Evolutionary conservation across 1,140 invertebrate genomes (phyloP).

Genomic region (Oryctes rhinoceros): DNA sequence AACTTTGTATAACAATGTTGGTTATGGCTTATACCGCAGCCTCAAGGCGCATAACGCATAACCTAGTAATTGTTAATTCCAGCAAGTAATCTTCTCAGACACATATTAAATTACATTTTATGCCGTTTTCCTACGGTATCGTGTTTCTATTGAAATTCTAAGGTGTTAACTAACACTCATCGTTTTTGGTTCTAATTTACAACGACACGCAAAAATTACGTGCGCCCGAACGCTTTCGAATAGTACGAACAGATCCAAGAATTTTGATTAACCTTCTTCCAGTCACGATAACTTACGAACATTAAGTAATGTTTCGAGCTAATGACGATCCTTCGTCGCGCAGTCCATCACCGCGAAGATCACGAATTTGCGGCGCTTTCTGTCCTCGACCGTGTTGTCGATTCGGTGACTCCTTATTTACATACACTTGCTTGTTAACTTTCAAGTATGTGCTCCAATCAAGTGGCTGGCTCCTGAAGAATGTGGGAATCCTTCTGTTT

Average conservation of each 20-base stretch:
- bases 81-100: neutral
- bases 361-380: conserved; percentile 36
- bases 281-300: conserved; percentile 12
- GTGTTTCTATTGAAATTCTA: conserved; percentile 19
- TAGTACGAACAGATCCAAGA: neutral
- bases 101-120: conserved; percentile 11
- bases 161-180: neutral
- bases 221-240: neutral
- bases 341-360: conserved; percentile 18
- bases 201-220: neutral
- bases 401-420: conserved; percentile 41
- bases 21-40: too few species aligned
- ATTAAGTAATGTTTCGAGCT: conserved; percentile 19
- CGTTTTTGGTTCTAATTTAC: conserved; percentile 1
- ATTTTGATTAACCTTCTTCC: conserved; percentile 9
- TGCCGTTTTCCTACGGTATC: neutral
- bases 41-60: neutral
- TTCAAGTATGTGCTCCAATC: conserved; percentile 43
- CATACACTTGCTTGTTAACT: conserved; percentile 43
- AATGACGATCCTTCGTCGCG: neutral
- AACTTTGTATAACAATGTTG: too few species aligned
- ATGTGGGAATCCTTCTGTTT: conserved; percentile 41
- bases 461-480: conserved; percentile 40
- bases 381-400: conserved; percentile 12
- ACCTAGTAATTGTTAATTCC: neutral